These are phyloP conservation scores for Platichthys flesus DNA, from an alignment of 2,113 vertebrate species.

Conservation along the genomic window DNA sequence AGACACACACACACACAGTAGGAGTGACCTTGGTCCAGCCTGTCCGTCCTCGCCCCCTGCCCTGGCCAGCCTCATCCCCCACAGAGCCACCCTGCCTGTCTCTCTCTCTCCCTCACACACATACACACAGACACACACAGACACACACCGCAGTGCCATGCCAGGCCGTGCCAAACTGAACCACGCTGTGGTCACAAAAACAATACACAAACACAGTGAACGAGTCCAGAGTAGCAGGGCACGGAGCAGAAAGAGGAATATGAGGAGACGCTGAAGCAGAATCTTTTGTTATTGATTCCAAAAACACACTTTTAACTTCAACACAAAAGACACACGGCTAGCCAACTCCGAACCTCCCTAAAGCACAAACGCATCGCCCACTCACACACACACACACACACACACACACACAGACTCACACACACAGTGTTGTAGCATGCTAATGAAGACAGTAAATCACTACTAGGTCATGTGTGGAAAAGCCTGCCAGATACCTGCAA, in stretches of 20 bases:
- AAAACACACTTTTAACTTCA: conserved; percentile 59
- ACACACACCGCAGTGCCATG: conserved; percentile 47
- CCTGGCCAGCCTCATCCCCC: conserved; percentile 70
- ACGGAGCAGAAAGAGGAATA: conserved; percentile 22
- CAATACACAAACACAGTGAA: conserved; percentile 49
- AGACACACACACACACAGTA: conserved; percentile 70
- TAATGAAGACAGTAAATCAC: conserved; percentile 85
- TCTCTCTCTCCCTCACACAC: conserved; percentile 40
- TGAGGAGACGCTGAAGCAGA: conserved; percentile 23
- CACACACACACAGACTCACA: conserved; percentile 11
- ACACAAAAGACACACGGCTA: conserved; percentile 59
- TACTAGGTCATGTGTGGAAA: conserved; percentile 82
- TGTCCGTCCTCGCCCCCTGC: conserved; percentile 77
- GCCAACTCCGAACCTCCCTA: conserved; percentile 63
- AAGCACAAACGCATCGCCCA: conserved; percentile 64
- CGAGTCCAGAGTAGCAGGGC: conserved; percentile 34
- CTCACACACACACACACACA: conserved; percentile 25
- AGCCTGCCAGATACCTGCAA: conserved; percentile 81
- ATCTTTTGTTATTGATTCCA: conserved; percentile 38
- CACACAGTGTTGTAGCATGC: conserved; percentile 51
- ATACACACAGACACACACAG: conserved; percentile 8
- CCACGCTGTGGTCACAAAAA: conserved; percentile 62
- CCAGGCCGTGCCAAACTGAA: conserved; percentile 65
- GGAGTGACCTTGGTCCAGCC: conserved; percentile 88
- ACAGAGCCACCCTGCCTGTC: conserved; percentile 67